phyloP scores from a whole-genome alignment of 1,140 invertebrate species.

The Cheumatopsyche charites region DNA sequence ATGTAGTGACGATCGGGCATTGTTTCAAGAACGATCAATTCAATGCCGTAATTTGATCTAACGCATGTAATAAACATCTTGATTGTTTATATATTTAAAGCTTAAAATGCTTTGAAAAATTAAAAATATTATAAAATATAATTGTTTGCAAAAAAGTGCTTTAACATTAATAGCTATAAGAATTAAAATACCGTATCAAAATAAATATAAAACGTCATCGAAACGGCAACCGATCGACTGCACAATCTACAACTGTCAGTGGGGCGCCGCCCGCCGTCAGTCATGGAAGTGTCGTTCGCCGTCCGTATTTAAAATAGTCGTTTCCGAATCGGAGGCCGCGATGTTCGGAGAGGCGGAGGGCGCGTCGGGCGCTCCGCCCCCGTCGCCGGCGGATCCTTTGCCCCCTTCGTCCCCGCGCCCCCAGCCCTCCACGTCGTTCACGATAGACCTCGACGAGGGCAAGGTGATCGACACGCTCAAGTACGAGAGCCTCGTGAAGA shows the following conservation, averaged over 20 bases:
- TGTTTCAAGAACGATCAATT: too few relatives aligned
- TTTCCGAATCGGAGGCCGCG: not conserved
- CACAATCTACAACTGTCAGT: not conserved
- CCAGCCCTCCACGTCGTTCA: conserved; percentile 61
- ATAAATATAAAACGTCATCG: too few relatives aligned
- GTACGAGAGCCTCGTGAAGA: conserved; percentile 71
- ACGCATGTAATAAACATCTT: too few relatives aligned
- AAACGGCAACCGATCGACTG: too few relatives aligned
- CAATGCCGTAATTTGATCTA: too few relatives aligned
- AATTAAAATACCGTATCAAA: too few relatives aligned
- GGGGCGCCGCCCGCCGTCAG: conserved; percentile 1
- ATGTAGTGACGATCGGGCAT: too few relatives aligned
- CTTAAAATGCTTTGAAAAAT: too few relatives aligned
- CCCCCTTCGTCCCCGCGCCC: not conserved
- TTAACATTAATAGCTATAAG: too few relatives aligned
- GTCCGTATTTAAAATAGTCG: not conserved
- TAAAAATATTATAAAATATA: too few relatives aligned
- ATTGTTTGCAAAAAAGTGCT: too few relatives aligned
- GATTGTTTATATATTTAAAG: too few relatives aligned
- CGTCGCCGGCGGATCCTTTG: not conserved
- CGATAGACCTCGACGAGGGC: conserved; percentile 71
- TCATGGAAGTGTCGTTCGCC: not conserved
- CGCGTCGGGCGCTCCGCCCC: conserved; percentile 4
- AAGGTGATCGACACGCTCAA: conserved; percentile 65
- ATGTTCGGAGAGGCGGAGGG: conserved; percentile 2